Evolutionary conservation across 2,113 vertebrate genomes (phyloP).

Genomic region (Rhinolophus sinicus): DNA sequence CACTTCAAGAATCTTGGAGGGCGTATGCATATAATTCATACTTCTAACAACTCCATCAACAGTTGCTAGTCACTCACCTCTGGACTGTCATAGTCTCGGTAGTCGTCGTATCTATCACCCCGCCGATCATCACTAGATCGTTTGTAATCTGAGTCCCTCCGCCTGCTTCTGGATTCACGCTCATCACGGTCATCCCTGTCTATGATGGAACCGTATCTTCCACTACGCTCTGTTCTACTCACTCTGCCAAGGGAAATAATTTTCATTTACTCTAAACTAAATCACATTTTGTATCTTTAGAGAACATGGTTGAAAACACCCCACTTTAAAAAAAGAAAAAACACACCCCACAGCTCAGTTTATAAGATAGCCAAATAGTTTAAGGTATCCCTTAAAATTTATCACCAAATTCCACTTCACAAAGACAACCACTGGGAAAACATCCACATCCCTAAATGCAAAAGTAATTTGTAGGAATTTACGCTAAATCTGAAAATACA

Average conservation of each 20-base stretch:
- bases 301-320: background rate
- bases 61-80: constrained; percentile 76
- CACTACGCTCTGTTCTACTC: constrained; percentile 96
- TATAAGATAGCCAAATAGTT: constrained; percentile 26
- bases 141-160: constrained; percentile 93
- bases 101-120: constrained; percentile 93
- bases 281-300: background rate
- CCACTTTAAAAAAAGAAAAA: too few relatives aligned
- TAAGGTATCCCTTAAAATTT: background rate
- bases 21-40: background rate
- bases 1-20: background rate
- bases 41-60: background rate
- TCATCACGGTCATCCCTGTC: constrained; percentile 92
- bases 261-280: constrained; percentile 37
- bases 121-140: constrained; percentile 94
- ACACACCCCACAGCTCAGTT: background rate
- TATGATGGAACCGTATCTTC: constrained; percentile 95
- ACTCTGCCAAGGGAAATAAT: constrained; percentile 85
- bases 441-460: background rate
- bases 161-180: constrained; percentile 89
- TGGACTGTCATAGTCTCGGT: constrained; percentile 92
- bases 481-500: background rate
- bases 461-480: background rate
- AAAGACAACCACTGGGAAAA: constrained; percentile 15
- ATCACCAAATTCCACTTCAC: background rate